Evolutionary conservation across 2,113 vertebrate genomes (phyloP), one percentile per base, ranked within the genome.

Genomic region (Corythoichthys intestinalis): DNA sequence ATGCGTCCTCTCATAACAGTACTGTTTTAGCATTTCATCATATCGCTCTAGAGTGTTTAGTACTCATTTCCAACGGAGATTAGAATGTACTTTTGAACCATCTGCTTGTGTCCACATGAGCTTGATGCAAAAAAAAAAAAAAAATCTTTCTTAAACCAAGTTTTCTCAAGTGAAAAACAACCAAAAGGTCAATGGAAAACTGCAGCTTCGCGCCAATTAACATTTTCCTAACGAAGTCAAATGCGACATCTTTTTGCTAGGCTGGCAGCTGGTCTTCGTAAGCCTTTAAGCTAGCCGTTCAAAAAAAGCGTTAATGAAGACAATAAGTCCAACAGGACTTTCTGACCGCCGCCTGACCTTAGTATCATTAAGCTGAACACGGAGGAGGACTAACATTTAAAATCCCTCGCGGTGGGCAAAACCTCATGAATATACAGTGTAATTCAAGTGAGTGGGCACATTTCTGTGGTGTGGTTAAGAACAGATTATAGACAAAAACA

Each of bases 241-340:
- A 60, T 52, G 66, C 46, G 63, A 53, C 65, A 63, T 20, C 67
- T 37, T 67, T 72, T 75, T 48, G 70, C 56, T 73, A 71, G 69
- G 70, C 46, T 8, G 73, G 15, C 70, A 75, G 71, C 75, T 62
- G 69, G 69, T 71, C 58, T 69, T 66, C 57, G 63, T 74, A 69
- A 28, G 20, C 75, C 74, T 78, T 53, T 17, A 2, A 69, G 76
- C 71, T 72, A 71, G 20, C 35, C 34, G 58, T 71, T 71, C 52
- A 65, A 76, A 66, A 58, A 63, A 76, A 60, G 39, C 65, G 57
- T 49, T 68, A 71, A 80, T 78, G 73, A 87, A 78, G 58, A 70
- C 52, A 74, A 54, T 7, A 12, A 69, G 9, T 54, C 56, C 53
- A 75, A 75, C 65, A 74, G 53, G 62, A 67, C 73, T 59, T 15